Evolutionary conservation across 2,113 vertebrate genomes (phyloP).

Genomic region (Amblyopsis rosae): DNA sequence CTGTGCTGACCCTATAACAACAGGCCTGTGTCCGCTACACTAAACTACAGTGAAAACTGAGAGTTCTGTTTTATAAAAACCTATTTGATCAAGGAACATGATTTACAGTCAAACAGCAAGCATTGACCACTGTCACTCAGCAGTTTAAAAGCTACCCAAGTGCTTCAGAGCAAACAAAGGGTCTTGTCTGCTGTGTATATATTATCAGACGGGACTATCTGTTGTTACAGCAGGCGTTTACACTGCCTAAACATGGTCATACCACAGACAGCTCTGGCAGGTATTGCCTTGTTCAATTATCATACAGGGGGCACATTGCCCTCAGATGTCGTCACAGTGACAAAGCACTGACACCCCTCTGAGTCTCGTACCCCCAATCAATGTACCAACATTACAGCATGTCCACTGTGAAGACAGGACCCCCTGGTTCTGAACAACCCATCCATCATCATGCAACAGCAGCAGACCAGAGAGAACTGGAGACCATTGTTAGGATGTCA

Average conservation of each 20-base stretch:
- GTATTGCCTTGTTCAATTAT: not conserved
- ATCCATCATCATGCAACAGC: too few relatives aligned
- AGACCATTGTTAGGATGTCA: too few relatives aligned
- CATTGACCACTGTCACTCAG: not conserved
- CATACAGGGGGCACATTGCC: too few relatives aligned
- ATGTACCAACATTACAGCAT: conserved; percentile 24
- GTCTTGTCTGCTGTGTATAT: not conserved
- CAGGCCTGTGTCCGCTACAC: not conserved
- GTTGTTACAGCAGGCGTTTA: conserved; percentile 7
- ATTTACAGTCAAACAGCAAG: not conserved
- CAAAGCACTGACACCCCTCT: not conserved
- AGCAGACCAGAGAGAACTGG: too few relatives aligned
- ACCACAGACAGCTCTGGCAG: not conserved
- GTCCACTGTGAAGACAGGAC: conserved; percentile 5
- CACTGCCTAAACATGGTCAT: not conserved
- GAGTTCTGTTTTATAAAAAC: not conserved
- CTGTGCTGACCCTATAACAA: conserved; percentile 11
- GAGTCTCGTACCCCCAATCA: not conserved
- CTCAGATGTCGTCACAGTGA: conserved; percentile 1
- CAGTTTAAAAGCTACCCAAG: not conserved
- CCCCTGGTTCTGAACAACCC: not conserved
- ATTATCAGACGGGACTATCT: not conserved
- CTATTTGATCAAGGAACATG: not conserved
- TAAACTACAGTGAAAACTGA: not conserved
- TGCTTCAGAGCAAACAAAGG: not conserved